Percentiles rank a stretch among this genome's conserved stretches.
Evolutionary conservation across 1,140 invertebrate genomes (phyloP).

Genomic region (Bombyx mandarina): DNA sequence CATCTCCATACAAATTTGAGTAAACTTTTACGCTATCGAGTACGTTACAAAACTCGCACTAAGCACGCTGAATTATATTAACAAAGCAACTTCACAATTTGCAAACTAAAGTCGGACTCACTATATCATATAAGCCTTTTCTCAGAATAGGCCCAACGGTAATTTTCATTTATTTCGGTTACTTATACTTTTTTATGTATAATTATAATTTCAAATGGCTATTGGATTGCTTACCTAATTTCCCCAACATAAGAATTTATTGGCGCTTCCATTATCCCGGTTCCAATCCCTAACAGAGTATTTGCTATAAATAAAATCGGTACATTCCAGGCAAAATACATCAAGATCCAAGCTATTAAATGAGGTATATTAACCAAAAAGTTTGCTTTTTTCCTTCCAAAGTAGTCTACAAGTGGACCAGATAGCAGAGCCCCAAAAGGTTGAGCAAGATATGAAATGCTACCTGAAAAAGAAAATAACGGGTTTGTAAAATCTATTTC

Average conservation of each 20-base stretch:
- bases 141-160: neutral
- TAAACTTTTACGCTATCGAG: too few relatives aligned
- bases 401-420: conserved; percentile 75
- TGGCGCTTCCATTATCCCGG: conserved; percentile 72
- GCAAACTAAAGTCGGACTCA: neutral
- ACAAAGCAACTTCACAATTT: neutral
- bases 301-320: conserved; percentile 54
- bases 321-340: conserved; percentile 70
- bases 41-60: too few relatives aligned
- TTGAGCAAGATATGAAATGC: conserved; percentile 78
- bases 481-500: too few relatives aligned
- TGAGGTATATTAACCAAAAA: conserved; percentile 79
- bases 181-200: neutral
- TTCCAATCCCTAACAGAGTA: conserved; percentile 58
- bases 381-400: conserved; percentile 77
- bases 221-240: conserved; percentile 46
- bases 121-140: neutral
- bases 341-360: conserved; percentile 76
- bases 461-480: conserved; percentile 69
- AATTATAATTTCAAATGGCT: neutral
- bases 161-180: neutral
- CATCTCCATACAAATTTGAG: too few relatives aligned
- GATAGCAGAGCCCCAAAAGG: conserved; percentile 79
- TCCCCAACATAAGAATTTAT: conserved; percentile 73
- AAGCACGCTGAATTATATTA: neutral